These are phyloP conservation scores for Eristalis tenax DNA, from an alignment of 2,888 invertebrate genomes.

Conservation along the genomic window DNA sequence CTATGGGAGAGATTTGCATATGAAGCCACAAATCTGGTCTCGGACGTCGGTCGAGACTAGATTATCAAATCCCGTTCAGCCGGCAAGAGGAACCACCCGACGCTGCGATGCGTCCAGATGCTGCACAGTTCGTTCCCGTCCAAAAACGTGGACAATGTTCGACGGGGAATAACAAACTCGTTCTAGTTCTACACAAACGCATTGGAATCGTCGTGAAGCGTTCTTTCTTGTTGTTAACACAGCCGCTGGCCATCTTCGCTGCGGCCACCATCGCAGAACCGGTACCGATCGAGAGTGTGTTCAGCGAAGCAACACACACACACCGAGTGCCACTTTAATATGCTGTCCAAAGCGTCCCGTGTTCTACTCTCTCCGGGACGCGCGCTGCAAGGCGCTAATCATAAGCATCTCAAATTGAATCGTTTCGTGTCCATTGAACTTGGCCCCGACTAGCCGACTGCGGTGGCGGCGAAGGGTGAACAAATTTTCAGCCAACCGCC, in stretches of 20 bases:
- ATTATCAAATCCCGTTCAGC: constrained; percentile 57
- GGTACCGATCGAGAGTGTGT: constrained; percentile 37
- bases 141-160: constrained; percentile 32
- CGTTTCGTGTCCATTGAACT: constrained; percentile 61
- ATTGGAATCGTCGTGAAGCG: constrained; percentile 60
- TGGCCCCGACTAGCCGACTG: constrained; percentile 3
- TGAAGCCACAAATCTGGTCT: constrained; percentile 46
- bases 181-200: constrained; percentile 58
- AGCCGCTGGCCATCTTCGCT: constrained; percentile 31
- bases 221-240: constrained; percentile 38
- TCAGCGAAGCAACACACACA: constrained; percentile 6
- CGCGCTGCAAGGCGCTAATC: constrained; percentile 41
- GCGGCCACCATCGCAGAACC: constrained; percentile 20
- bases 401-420: constrained; percentile 59
- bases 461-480: not conserved
- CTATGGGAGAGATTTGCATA: constrained; percentile 59
- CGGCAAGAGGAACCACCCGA: constrained; percentile 26
- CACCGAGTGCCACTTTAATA: constrained; percentile 54
- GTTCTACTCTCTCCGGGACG: constrained; percentile 32
- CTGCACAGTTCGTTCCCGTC: constrained; percentile 9
- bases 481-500: constrained; percentile 35
- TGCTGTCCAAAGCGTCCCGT: constrained; percentile 36
- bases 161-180: constrained; percentile 43
- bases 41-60: constrained; percentile 53
- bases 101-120: constrained; percentile 17